Evolutionary conservation across 2,113 vertebrate genomes (phyloP), one percentile per base, ranked within the genome.

Genomic region (Chaenogobius annularis): DNA sequence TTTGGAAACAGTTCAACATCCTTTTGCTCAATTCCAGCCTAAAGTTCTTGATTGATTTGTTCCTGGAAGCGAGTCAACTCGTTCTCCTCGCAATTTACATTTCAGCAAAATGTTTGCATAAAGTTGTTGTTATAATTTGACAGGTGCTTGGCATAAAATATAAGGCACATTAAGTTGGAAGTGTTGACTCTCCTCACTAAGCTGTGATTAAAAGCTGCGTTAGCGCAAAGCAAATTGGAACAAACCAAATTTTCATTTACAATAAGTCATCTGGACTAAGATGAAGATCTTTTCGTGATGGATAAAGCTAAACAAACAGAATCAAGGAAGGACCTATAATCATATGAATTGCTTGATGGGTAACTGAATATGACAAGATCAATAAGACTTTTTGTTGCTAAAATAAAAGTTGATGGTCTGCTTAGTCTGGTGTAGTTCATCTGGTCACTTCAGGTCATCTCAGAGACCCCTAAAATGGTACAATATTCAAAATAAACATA

Each of bases 101-200:
- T 63, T n/a, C 19, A 40, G 35, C 17, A 19, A 63, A 63, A n/a
- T 63, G 61, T 63, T 40, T n/a, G 35, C 31, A 63, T 63, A 63
- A 63, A 40, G 61, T 63, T 63, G 61, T 40, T 40, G 15, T 19
- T 14, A 63, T 63, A 63, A 63, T 43, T 35, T 63, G 61, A 63
- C 61, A 63, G 31, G 31, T 63, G 35, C 61, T 63, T 63, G 61
- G 61, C 31, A 63, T 63, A 63, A 63, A 63, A 63, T 40, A 63
- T 63, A n/a, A 61, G 14, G 14, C 23, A 35, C 61, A 40, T 63
- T 63, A 40, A 37, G 61, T 40, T 37, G 61, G 61, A 35, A 63
- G 31, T 63, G 61, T 40, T 63, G 31, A 63, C 14, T 63, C 31
- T 63, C 31, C 13, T 63, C 31, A 19, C 56, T 61, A 7, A 35